These are phyloP conservation scores for Cabera pusaria DNA, from an alignment of 2,888 invertebrate genomes.

Conservation along the genomic window DNA sequence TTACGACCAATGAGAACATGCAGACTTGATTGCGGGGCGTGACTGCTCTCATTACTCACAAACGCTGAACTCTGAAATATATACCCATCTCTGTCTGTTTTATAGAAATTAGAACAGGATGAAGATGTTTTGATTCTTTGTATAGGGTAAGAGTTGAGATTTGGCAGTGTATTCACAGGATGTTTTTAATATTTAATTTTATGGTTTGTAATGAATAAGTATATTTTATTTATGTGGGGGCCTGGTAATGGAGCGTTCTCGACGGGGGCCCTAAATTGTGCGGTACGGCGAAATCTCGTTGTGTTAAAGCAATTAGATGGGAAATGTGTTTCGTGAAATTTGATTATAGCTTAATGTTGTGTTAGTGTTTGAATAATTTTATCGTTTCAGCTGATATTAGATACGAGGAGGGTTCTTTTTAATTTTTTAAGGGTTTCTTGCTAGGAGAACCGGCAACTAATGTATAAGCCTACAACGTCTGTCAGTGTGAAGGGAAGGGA, in stretches of 20 bases:
- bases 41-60: conserved; percentile 72
- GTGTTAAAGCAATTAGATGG: conserved; percentile 27
- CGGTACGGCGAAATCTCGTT: conserved; percentile 14
- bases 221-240: conserved; percentile 67
- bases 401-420: too few species aligned
- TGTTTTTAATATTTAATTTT: conserved; percentile 72
- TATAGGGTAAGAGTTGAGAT: conserved; percentile 52
- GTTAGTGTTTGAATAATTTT: too few species aligned
- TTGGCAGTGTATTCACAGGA: conserved; percentile 58
- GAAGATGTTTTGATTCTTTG: conserved; percentile 39
- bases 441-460: too few species aligned
- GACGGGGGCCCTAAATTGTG: conserved; percentile 31
- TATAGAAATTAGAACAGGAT: conserved; percentile 34
- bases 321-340: conserved; percentile 21
- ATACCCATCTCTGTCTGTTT: conserved; percentile 42
- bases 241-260: conserved; percentile 56
- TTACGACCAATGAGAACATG: conserved; percentile 67
- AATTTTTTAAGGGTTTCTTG: too few species aligned
- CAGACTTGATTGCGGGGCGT: conserved; percentile 74
- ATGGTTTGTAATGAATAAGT: conserved; percentile 76
- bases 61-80: conserved; percentile 33
- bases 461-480: too few species aligned
- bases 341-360: conserved; percentile 19
- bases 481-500: too few species aligned
- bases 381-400: too few species aligned